A percentile compares a stretch with the other conserved stretches of the same genome.
Evolutionary conservation across 2,797 vertebrate genomes (phyloP).

Genomic region (Phoebastria nigripes): DNA sequence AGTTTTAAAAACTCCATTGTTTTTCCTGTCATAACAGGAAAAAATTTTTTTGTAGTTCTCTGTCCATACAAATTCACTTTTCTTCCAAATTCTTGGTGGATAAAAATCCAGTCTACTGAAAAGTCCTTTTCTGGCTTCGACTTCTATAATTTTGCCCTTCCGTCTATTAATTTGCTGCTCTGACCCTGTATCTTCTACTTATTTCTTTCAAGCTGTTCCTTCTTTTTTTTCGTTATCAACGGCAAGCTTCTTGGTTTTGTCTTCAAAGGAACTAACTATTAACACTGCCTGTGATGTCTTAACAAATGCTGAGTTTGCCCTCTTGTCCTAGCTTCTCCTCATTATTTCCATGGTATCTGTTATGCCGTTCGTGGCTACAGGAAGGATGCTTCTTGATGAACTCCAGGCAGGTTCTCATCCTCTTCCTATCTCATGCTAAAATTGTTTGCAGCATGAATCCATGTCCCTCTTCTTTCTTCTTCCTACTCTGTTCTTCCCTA

Average conservation of each 20-base stretch:
- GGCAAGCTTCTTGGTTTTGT: not conserved
- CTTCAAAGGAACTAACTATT: not conserved
- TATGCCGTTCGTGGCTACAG: fast-evolving
- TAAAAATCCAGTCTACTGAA: not conserved
- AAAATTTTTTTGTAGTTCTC: not conserved
- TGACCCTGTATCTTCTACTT: not conserved
- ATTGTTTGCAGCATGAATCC: not conserved
- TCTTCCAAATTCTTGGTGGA: not conserved
- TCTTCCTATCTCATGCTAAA: not conserved
- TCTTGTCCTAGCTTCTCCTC: not conserved
- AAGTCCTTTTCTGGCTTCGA: not conserved
- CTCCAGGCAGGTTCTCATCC: not conserved
- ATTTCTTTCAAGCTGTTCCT: not conserved
- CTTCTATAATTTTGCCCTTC: not conserved
- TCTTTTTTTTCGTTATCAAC: not conserved
- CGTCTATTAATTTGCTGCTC: not conserved
- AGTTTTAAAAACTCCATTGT: not conserved
- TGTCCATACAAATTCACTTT: not conserved
- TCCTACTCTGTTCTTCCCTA: not conserved
- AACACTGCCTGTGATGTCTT: not conserved
- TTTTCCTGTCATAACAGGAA: not conserved
- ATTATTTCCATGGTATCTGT: not conserved
- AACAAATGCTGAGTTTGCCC: not conserved
- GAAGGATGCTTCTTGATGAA: not conserved
- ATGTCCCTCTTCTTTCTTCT: not conserved